phyloP scores from a whole-genome alignment of 2,797 vertebrate genomes.

The Pantherophis alleghaniensis region DNA sequence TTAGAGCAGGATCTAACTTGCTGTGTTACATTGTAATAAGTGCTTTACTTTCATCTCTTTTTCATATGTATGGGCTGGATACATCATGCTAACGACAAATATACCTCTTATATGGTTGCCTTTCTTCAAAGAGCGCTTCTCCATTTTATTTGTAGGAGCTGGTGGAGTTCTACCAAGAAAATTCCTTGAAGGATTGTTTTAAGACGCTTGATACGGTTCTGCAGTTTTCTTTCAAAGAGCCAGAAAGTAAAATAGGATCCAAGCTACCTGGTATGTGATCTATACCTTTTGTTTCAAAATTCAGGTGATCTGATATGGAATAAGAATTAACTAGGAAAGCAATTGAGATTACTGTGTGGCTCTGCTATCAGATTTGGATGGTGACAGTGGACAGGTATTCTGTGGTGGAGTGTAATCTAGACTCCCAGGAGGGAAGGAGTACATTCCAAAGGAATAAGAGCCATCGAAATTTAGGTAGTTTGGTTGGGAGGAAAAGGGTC shows the following conservation, averaged over 20 bases:
- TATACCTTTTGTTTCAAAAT: background rate
- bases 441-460: background rate
- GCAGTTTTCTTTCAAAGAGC: conserved; percentile 82
- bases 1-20: background rate
- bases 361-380: background rate
- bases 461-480: background rate
- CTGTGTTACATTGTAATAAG: background rate
- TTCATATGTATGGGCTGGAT: background rate
- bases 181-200: conserved; percentile 90
- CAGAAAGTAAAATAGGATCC: conserved; percentile 71
- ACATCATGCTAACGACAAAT: background rate
- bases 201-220: conserved; percentile 86
- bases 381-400: background rate
- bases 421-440: background rate
- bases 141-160: conserved; percentile 75
- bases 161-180: conserved; percentile 86
- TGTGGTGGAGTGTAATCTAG: background rate
- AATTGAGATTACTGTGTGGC: background rate
- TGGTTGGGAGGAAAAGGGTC: background rate
- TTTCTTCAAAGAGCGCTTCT: too few species aligned
- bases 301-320: background rate
- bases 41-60: background rate
- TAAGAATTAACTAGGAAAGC: background rate
- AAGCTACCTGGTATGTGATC: conserved; percentile 51
- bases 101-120: background rate